Evolutionary conservation across 2,888 invertebrate species (phyloP).

Genomic region (Trimorus sp.): DNA sequence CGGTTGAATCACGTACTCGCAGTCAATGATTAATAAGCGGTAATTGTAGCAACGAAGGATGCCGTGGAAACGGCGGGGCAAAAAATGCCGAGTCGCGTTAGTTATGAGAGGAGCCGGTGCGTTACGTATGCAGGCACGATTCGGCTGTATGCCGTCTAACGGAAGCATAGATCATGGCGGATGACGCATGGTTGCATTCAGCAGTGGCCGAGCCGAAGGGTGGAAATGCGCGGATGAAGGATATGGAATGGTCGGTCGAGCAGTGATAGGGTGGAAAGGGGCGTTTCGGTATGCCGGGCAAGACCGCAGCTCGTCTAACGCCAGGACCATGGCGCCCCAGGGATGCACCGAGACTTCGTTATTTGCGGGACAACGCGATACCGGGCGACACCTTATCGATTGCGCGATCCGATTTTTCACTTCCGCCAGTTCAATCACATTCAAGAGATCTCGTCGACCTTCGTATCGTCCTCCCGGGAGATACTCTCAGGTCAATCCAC

Average conservation of each 20-base stretch:
- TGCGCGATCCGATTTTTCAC: slow-evolving; percentile 17
- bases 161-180: slow-evolving; percentile 82
- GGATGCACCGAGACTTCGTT: slow-evolving; percentile 63
- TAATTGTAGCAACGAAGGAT: no score
- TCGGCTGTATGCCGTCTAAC: slow-evolving; percentile 65
- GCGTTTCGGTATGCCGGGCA: slow-evolving; percentile 78
- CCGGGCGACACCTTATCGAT: slow-evolving; percentile 21
- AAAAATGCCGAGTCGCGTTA: slow-evolving; percentile 56
- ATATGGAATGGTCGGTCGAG: slow-evolving; percentile 79
- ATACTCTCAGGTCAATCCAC: no score
- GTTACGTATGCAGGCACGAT: slow-evolving; percentile 56
- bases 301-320: slow-evolving; percentile 72
- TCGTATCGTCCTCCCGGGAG: no score
- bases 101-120: slow-evolving; percentile 53
- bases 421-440: no score
- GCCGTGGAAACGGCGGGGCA: no score
- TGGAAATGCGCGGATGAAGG: slow-evolving; percentile 81
- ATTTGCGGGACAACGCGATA: slow-evolving; percentile 48
- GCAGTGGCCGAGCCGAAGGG: slow-evolving; percentile 72
- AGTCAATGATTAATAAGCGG: no score
- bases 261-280: slow-evolving; percentile 71
- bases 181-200: slow-evolving; percentile 80
- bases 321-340: slow-evolving; percentile 65
- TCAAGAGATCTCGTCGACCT: no score
- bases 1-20: no score